Percentiles rank a stretch among this genome's conserved stretches.
These are phyloP conservation scores for Panorpa germanica DNA, from an alignment of 2,888 invertebrate genomes.

Conservation along the genomic window DNA sequence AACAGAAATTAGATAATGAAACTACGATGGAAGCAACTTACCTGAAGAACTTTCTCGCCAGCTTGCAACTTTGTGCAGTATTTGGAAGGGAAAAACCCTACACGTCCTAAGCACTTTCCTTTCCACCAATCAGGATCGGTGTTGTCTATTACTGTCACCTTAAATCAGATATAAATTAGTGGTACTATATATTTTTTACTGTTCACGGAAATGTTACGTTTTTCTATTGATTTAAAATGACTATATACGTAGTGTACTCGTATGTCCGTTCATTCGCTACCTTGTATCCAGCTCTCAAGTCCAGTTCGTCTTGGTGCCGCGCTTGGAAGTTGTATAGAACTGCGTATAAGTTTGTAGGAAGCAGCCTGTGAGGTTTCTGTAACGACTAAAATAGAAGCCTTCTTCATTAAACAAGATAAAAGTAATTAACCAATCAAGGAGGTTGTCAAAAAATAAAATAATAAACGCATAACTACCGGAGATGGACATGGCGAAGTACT, in stretches of 20 bases:
- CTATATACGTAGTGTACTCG: too few relatives aligned
- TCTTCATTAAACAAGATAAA: neutral
- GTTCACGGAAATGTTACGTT: too few relatives aligned
- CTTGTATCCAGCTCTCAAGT: constrained; percentile 78
- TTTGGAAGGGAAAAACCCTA: constrained; percentile 88
- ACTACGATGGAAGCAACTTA: too few relatives aligned
- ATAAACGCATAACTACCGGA: too few relatives aligned
- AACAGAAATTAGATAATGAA: constrained; percentile 2
- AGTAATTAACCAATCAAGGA: neutral
- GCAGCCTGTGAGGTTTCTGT: constrained; percentile 66
- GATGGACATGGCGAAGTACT: constrained; percentile 89
- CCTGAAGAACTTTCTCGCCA: constrained; percentile 81
- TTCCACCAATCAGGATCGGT: constrained; percentile 97
- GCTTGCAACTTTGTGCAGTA: constrained; percentile 82
- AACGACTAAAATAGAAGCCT: constrained; percentile 13
- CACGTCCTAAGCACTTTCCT: constrained; percentile 78
- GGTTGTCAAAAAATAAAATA: too few relatives aligned
- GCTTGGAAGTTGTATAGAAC: constrained; percentile 91
- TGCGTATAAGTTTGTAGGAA: constrained; percentile 84
- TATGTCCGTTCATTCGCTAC: constrained; percentile 18
- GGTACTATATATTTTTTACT: too few relatives aligned
- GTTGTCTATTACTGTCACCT: constrained; percentile 84
- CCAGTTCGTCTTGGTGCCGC: constrained; percentile 82
- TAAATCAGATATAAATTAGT: too few relatives aligned
- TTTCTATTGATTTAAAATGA: too few relatives aligned